Percentiles rank a stretch among this genome's conserved stretches.
Evolutionary conservation across 2,888 invertebrate species (phyloP).

Genomic region (Vannuccia rotundouncinata): DNA sequence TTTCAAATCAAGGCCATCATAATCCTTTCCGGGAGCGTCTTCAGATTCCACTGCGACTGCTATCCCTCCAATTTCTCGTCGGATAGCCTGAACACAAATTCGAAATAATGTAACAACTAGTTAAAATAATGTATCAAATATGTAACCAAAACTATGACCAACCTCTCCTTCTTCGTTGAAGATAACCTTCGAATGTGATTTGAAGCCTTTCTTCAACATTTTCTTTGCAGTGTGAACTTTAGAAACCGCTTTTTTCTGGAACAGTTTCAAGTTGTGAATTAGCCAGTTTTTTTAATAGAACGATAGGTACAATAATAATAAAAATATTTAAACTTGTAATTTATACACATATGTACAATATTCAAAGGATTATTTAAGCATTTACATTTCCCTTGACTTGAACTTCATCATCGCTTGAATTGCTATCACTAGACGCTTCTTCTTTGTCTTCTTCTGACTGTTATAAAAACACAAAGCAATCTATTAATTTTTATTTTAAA

Average conservation of each 20-base stretch:
- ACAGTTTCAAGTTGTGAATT: too few relatives aligned
- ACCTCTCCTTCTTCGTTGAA: conserved; percentile 79
- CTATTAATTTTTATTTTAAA: too few relatives aligned
- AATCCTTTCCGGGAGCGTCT: neutral
- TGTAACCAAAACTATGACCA: too few relatives aligned
- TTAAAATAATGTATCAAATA: too few relatives aligned
- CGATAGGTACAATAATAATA: too few relatives aligned
- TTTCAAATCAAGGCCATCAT: neutral
- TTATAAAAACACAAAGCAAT: too few relatives aligned
- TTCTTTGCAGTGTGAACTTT: conserved; percentile 83
- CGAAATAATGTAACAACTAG: too few relatives aligned
- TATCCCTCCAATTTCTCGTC: neutral
- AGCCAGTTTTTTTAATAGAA: too few relatives aligned
- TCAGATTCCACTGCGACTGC: neutral
- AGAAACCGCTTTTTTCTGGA: conserved; percentile 62
- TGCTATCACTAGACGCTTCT: conserved; percentile 53
- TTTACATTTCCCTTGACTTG: neutral
- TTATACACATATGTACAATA: too few relatives aligned
- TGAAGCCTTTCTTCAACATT: conserved; percentile 74
- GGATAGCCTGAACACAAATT: neutral
- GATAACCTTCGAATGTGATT: conserved; percentile 71
- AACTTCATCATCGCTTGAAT: neutral
- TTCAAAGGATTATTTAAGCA: too few relatives aligned
- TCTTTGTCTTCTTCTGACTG: too few relatives aligned
- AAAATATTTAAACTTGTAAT: too few relatives aligned